Evolutionary conservation across 2,113 vertebrate genomes (phyloP).

Genomic region (Egretta garzetta): DNA sequence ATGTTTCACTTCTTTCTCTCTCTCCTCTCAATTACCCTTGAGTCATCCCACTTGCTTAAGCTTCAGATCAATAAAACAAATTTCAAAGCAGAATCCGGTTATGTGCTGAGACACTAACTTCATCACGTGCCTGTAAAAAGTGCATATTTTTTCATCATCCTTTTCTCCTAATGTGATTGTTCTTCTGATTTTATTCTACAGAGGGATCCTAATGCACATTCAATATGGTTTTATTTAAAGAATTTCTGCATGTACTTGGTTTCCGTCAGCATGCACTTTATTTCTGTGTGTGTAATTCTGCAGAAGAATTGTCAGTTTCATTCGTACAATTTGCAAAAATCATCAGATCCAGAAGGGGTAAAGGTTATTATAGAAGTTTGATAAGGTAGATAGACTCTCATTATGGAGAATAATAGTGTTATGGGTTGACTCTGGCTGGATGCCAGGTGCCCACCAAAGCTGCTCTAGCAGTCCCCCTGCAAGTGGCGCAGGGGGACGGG

Average conservation of each 20-base stretch:
- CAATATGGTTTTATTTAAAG: not conserved
- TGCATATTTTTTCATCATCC: slow-evolving; percentile 3
- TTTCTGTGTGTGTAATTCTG: not conserved
- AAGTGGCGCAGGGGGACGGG: too few relatives aligned
- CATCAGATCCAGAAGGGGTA: not conserved
- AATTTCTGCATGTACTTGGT: not conserved
- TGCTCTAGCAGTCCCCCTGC: too few relatives aligned
- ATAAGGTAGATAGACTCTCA: not conserved
- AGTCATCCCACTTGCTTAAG: slow-evolving; percentile 59
- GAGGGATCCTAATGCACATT: not conserved
- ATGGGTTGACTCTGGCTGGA: too few relatives aligned
- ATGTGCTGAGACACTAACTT: slow-evolving; percentile 51
- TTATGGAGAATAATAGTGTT: not conserved
- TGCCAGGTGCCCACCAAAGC: too few relatives aligned
- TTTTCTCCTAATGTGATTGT: not conserved
- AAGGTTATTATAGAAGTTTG: not conserved
- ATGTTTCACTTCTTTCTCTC: slow-evolving; percentile 42
- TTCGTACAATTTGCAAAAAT: not conserved
- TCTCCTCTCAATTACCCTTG: slow-evolving; percentile 61
- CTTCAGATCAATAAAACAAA: slow-evolving; percentile 68
- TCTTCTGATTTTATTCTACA: not conserved
- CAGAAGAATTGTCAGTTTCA: not conserved
- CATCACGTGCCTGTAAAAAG: not conserved
- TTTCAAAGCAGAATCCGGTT: slow-evolving; percentile 61
- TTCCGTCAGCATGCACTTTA: not conserved